Evolutionary conservation across 2,888 invertebrate genomes (phyloP).

Genomic region (Ectemnius continuus): DNA sequence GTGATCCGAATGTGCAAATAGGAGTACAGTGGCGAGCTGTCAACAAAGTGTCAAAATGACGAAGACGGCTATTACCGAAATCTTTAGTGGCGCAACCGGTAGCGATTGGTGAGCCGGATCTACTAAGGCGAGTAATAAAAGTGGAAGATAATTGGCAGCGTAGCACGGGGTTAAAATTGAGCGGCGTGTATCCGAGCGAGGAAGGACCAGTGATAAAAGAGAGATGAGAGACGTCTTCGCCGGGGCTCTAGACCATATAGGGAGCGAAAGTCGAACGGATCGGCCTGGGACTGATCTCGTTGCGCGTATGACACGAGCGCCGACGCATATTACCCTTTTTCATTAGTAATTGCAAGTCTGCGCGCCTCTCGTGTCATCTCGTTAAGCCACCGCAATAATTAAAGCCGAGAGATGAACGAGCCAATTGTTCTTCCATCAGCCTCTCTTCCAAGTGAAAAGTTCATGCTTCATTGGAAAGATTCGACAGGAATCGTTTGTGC

Average conservation of each 20-base stretch:
- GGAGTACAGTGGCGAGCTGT: too few relatives aligned
- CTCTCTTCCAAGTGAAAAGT: too few relatives aligned
- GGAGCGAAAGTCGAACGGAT: conserved; percentile 76
- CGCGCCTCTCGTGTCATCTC: conserved; percentile 18
- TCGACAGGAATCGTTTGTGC: too few relatives aligned
- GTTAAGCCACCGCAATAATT: conserved; percentile 11
- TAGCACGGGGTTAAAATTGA: conserved; percentile 34
- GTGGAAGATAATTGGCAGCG: conserved; percentile 11
- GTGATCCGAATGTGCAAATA: too few relatives aligned
- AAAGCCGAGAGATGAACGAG: conserved; percentile 14
- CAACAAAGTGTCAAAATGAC: too few relatives aligned
- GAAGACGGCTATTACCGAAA: too few relatives aligned
- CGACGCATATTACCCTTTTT: conserved; percentile 51
- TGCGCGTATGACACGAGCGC: conserved; percentile 55
- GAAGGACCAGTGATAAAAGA: conserved; percentile 47
- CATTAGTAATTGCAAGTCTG: conserved; percentile 42
- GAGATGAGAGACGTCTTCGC: conserved; percentile 63
- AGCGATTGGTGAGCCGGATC: not conserved
- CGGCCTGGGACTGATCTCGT: conserved; percentile 60
- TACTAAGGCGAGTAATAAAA: not conserved
- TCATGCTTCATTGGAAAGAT: too few relatives aligned
- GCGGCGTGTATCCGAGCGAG: conserved; percentile 20
- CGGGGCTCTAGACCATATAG: conserved; percentile 74
- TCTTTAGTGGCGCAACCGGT: too few relatives aligned
- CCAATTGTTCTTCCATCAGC: conserved; percentile 10